These are phyloP conservation scores for Temnothorax nylanderi DNA, from an alignment of 1,140 invertebrate genomes.

Conservation along the genomic window DNA sequence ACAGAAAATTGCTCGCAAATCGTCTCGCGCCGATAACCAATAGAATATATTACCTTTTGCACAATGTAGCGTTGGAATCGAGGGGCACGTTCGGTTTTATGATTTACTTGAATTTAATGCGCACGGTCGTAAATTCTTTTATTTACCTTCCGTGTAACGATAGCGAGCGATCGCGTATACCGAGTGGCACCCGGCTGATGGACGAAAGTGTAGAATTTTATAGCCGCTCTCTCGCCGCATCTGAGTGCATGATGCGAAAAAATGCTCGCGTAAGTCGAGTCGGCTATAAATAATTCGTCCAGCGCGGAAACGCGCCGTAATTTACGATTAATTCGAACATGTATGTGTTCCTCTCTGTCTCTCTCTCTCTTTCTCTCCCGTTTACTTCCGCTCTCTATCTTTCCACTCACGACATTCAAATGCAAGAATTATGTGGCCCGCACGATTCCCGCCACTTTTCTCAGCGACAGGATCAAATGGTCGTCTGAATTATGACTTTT, in stretches of 20 bases:
- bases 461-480: conserved; percentile 58
- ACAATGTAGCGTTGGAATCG: conserved; percentile 14
- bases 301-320: conserved; percentile 11
- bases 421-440: conserved; percentile 56
- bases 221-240: conserved; percentile 11
- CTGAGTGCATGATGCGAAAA: conserved; percentile 7
- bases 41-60: neutral
- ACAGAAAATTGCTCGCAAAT: neutral
- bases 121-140: conserved; percentile 16
- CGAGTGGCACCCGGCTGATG: conserved; percentile 5
- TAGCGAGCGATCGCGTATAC: conserved; percentile 15
- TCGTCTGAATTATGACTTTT: conserved; percentile 67
- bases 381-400: conserved; percentile 12
- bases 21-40: neutral
- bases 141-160: conserved; percentile 33
- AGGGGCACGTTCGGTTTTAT: conserved; percentile 5
- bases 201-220: conserved; percentile 45
- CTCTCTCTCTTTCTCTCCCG: neutral
- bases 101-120: conserved; percentile 43
- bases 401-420: conserved; percentile 27
- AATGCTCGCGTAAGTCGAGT: conserved; percentile 29
- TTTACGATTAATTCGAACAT: conserved; percentile 48
- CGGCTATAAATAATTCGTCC: conserved; percentile 39
- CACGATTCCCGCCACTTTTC: conserved; percentile 52
- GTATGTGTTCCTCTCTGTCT: neutral